Evolutionary conservation across 1,140 invertebrate species (phyloP).

Genomic region (Hyphantria cunea): DNA sequence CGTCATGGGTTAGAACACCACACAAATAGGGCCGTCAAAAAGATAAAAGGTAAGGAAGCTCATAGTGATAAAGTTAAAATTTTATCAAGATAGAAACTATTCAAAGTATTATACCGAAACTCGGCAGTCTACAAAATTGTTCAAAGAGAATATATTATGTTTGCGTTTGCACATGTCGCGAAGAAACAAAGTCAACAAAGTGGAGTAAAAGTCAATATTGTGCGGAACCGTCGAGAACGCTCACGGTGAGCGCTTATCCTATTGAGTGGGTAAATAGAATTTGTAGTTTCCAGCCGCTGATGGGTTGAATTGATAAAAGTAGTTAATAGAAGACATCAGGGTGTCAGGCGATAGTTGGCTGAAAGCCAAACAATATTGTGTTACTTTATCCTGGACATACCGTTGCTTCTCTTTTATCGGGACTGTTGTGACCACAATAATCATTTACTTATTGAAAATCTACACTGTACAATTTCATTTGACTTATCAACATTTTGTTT

Average conservation of each 20-base stretch:
- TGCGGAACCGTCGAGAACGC: neutral
- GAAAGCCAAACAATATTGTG: constrained; percentile 12
- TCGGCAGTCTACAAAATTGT: neutral
- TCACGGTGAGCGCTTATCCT: constrained; percentile 15
- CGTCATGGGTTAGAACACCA: too few species aligned
- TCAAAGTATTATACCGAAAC: too few species aligned
- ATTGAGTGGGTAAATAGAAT: constrained; percentile 1
- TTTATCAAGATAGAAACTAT: too few species aligned
- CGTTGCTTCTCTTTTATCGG: neutral
- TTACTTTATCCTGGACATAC: constrained; percentile 16
- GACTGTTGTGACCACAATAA: neutral
- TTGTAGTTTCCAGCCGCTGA: constrained; percentile 18
- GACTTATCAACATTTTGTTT: too few species aligned
- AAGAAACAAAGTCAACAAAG: neutral
- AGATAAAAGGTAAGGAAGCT: too few species aligned
- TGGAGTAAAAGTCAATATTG: neutral
- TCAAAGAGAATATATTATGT: neutral
- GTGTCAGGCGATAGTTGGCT: constrained; percentile 17
- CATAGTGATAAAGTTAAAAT: too few species aligned
- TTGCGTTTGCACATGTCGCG: neutral
- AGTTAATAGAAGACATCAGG: constrained; percentile 10
- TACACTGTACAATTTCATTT: too few species aligned
- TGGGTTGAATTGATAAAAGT: constrained; percentile 26
- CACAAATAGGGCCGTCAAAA: too few species aligned
- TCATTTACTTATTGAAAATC: too few species aligned